Evolutionary conservation across 2,113 vertebrate genomes (phyloP), one percentile per base, ranked within the genome.

Genomic region (Pelecanoides urinatrix): DNA sequence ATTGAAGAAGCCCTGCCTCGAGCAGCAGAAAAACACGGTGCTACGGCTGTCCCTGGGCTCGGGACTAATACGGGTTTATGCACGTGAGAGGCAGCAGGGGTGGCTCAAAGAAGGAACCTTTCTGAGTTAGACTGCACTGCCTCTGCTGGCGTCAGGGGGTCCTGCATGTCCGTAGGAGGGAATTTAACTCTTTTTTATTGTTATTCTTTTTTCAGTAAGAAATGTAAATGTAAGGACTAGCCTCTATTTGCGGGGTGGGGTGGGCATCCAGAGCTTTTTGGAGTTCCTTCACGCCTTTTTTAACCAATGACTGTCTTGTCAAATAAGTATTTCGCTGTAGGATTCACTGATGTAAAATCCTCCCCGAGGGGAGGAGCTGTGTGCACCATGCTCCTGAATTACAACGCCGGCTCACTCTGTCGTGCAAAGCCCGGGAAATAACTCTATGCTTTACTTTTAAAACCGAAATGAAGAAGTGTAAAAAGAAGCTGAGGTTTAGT

Each of bases 51-150:
- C 4, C 0, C 27, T 8, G 18, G 23, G 22, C 38, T 72, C 53
- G 36, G 16, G 23, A 12, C 21, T 44, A 5, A 7, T 16, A 15
- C 0, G 0, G 15, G 19, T n/a, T 79, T 38, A 16, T 20, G 10
- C 2, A 1, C 1, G 4, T 62, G 47, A n/a, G n/a, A 21, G 38
- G 22, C 52, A 13, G 56, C 2, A 49, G 26, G 9, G 38, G 22
- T 49, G 47, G 7, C 42, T 82, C 66, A 49, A 34, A 70, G 27
- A 50, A 56, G 50, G 30, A 65, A 18, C 70, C 34, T 68, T 22
- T 38, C 10, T 30, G 29, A 50, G 7, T 59, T 18, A 77, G 1
- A 22, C n/a, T 23, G 21, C 14, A 3, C 11, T 19, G 44, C 62
- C 76, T 16, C 25, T 29, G 5, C 27, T 62, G 25, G 23, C 34